Evolutionary conservation across 2,113 vertebrate species (phyloP).

Genomic region (Rhinogobius similis): DNA sequence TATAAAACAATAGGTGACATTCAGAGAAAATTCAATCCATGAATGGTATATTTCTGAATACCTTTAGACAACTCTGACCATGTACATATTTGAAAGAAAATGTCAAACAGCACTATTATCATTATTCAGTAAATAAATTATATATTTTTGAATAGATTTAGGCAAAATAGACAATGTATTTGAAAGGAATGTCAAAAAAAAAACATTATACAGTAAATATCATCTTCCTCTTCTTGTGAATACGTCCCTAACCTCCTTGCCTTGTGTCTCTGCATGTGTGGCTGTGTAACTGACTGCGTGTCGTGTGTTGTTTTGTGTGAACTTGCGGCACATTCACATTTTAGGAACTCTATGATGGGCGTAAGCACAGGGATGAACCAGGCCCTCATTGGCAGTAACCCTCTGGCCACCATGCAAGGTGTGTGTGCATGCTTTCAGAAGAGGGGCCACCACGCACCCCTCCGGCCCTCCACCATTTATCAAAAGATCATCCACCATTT

Average conservation of each 20-base stretch:
- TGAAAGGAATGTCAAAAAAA: no score
- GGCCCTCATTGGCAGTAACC: slow-evolving; percentile 86
- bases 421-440: slow-evolving; percentile 58
- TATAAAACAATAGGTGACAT: no score
- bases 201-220: not conserved
- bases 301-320: slow-evolving; percentile 9
- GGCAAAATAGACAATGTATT: no score
- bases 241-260: slow-evolving; percentile 9
- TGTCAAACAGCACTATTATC: no score
- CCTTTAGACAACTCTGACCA: no score
- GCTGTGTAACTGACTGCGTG: not conserved
- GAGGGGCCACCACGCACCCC: slow-evolving; percentile 12
- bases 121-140: no score
- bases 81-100: no score
- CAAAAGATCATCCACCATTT: slow-evolving; percentile 38
- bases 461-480: slow-evolving; percentile 41
- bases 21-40: no score
- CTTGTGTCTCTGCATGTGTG: slow-evolving; percentile 35
- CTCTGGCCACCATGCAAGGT: slow-evolving; percentile 94
- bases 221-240: not conserved
- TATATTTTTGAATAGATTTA: no score
- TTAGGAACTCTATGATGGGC: slow-evolving; percentile 90
- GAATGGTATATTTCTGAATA: no score
- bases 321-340: slow-evolving; percentile 51
- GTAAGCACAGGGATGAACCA: slow-evolving; percentile 89